These are phyloP conservation scores for Gryllus bimaculatus DNA, from an alignment of 1,140 invertebrate genomes.

Conservation along the genomic window DNA sequence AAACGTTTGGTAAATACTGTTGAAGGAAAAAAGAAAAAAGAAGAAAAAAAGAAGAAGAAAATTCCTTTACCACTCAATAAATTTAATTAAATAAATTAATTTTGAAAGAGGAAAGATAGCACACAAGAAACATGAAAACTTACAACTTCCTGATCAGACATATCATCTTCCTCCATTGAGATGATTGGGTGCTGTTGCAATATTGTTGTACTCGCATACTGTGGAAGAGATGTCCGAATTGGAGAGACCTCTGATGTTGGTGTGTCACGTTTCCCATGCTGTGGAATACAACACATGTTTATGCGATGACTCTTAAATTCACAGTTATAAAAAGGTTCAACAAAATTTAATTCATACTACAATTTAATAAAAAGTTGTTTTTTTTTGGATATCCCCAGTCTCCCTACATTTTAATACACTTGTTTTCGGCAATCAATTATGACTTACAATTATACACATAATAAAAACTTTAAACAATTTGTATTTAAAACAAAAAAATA, in stretches of 20 bases:
- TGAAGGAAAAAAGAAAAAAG: neutral
- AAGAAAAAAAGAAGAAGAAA: constrained; percentile 3
- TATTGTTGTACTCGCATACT: constrained; percentile 25
- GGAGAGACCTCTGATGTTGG: neutral
- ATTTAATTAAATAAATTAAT: constrained; percentile 19
- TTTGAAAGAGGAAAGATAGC: neutral
- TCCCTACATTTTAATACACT: no score
- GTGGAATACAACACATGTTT: neutral
- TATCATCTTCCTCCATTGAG: constrained; percentile 90
- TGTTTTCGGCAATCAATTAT: no score
- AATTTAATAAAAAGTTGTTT: neutral
- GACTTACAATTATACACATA: no score
- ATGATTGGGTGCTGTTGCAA: constrained; percentile 64
- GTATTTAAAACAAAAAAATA: no score
- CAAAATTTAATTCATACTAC: neutral
- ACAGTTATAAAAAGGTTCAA: neutral
- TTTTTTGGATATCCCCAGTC: neutral
- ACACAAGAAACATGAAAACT: constrained; percentile 27
- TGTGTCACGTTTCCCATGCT: neutral
- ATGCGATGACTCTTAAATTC: neutral
- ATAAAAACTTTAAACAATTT: no score
- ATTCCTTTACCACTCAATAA: constrained; percentile 10
- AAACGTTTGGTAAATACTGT: neutral
- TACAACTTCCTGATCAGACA: constrained; percentile 71
- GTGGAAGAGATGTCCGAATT: neutral